Evolutionary conservation across 2,888 invertebrate genomes (phyloP).

Genomic region (Amaurobius ferox): DNA sequence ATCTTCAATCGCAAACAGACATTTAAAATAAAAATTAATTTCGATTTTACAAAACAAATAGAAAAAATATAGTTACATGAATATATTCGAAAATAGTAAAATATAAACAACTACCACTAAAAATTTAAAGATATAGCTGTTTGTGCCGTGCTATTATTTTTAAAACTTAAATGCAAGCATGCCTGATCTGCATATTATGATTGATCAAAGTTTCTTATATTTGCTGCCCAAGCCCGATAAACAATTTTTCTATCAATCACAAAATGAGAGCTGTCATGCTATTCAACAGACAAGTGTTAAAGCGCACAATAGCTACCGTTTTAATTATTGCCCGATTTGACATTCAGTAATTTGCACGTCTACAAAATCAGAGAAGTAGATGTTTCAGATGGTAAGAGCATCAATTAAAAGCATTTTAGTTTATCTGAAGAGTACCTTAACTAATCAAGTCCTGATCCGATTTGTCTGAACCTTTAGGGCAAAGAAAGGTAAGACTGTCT

Average conservation of each 20-base stretch:
- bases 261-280: not conserved
- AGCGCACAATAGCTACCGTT: not conserved
- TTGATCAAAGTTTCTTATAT: not conserved
- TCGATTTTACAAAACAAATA: no score
- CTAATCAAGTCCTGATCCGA: not conserved
- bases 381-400: not conserved
- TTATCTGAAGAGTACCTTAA: not conserved
- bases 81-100: no score
- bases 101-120: no score
- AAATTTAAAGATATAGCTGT: no score
- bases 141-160: no score
- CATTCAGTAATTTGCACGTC: not conserved
- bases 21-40: no score
- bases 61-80: no score
- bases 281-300: not conserved
- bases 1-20: no score
- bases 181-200: not conserved
- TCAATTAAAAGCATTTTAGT: not conserved
- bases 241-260: not conserved
- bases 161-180: not conserved
- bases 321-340: constrained; percentile 1
- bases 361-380: not conserved
- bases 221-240: not conserved
- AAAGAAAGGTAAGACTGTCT: no score
- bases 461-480: no score